A percentile compares a stretch with the other conserved stretches of the same genome.
Evolutionary conservation across 2,113 vertebrate species (phyloP).

Genomic region (Clarias gariepinus): DNA sequence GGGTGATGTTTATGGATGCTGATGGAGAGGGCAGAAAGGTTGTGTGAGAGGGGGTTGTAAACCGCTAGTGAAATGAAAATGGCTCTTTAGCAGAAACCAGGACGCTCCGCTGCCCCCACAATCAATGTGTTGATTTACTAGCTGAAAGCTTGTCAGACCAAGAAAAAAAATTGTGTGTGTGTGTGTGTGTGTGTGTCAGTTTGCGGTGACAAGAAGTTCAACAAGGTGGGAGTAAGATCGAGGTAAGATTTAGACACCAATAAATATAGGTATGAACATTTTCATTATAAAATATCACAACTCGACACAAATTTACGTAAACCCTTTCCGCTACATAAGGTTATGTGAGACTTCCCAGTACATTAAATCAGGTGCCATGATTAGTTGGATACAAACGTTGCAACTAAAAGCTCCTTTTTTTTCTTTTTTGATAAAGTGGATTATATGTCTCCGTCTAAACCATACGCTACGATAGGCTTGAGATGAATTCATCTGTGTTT

Average conservation of each 20-base stretch:
- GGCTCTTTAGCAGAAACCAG: constrained; percentile 81
- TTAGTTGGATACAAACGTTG: neutral
- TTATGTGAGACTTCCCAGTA: neutral
- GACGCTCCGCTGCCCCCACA: constrained; percentile 74
- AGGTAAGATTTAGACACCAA: neutral
- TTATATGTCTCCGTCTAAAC: neutral
- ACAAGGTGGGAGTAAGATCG: neutral
- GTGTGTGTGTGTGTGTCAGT: neutral
- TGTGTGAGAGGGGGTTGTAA: constrained; percentile 62
- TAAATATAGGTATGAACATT: neutral
- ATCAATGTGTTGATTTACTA: constrained; percentile 82
- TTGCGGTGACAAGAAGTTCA: neutral
- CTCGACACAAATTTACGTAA: neutral
- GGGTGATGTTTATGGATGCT: constrained; percentile 68
- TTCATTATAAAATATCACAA: neutral
- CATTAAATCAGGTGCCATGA: neutral
- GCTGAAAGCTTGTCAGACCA: constrained; percentile 79
- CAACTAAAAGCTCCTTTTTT: neutral
- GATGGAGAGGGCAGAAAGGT: constrained; percentile 40
- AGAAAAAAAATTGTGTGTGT: constrained; percentile 45
- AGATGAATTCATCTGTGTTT: constrained; percentile 33
- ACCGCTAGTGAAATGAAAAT: constrained; percentile 82
- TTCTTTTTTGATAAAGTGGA: neutral
- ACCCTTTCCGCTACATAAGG: too few relatives aligned
- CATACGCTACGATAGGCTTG: neutral